These are phyloP conservation scores for Parnassius glacialis DNA, from an alignment of 2,888 invertebrate genomes.

Conservation along the genomic window DNA sequence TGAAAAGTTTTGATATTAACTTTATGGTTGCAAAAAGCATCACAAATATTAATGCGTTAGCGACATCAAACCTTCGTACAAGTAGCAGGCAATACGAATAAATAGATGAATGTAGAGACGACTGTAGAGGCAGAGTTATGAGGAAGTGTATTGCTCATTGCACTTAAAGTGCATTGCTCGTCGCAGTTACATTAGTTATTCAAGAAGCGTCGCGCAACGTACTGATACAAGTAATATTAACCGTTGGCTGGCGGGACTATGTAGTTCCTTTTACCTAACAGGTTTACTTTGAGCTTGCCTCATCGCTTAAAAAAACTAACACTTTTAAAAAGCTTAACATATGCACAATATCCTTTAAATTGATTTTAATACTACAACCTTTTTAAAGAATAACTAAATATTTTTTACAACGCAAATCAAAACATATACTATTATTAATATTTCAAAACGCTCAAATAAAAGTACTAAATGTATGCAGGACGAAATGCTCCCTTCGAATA, in stretches of 20 bases:
- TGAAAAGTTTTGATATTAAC: no score
- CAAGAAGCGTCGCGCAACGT: conserved; percentile 44
- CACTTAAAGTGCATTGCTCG: conserved; percentile 50
- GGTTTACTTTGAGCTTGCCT: conserved; percentile 24
- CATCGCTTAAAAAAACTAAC: neutral
- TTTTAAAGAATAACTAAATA: no score
- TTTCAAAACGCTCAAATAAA: neutral
- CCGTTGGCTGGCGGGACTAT: conserved; percentile 44
- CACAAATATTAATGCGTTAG: conserved; percentile 1
- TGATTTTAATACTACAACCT: no score
- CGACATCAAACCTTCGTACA: conserved; percentile 14
- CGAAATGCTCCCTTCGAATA: conserved; percentile 51
- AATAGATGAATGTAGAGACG: conserved; percentile 17
- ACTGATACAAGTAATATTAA: conserved; percentile 47
- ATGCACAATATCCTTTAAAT: no score
- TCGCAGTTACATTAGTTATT: conserved; percentile 60
- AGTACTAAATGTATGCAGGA: conserved; percentile 40
- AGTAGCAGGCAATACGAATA: no score
- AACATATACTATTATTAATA: neutral
- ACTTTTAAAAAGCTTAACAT: no score
- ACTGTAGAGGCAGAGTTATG: conserved; percentile 44
- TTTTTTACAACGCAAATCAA: no score
- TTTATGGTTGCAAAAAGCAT: no score
- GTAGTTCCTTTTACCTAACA: conserved; percentile 43
- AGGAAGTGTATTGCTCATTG: conserved; percentile 48